These are phyloP conservation scores for Petrocephalus zakoni DNA, from an alignment of 2,113 vertebrate species.

Conservation along the genomic window DNA sequence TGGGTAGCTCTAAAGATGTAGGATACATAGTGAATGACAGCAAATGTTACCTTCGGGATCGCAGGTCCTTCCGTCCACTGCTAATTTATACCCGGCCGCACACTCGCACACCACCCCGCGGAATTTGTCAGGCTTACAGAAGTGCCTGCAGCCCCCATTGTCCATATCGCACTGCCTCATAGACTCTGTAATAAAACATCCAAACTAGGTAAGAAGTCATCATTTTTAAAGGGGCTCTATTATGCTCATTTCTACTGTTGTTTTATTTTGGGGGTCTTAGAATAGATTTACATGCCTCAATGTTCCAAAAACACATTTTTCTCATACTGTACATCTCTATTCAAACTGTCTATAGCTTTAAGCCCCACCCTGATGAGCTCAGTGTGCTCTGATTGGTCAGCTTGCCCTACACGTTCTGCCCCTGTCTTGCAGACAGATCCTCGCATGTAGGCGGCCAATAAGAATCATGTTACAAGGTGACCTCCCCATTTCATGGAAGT, in stretches of 20 bases:
- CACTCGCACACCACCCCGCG: slow-evolving; percentile 67
- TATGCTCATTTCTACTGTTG: background rate
- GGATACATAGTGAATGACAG: background rate
- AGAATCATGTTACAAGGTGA: background rate
- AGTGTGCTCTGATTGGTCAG: background rate
- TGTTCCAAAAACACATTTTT: background rate
- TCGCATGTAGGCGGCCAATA: background rate
- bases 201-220: background rate
- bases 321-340: background rate
- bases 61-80: slow-evolving; percentile 64
- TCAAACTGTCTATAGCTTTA: background rate
- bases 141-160: slow-evolving; percentile 85
- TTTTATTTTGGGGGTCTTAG: background rate
- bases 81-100: slow-evolving; percentile 71
- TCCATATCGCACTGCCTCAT: slow-evolving; percentile 57
- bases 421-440: background rate
- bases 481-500: background rate
- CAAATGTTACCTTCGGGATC: slow-evolving; percentile 65
- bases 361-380: background rate
- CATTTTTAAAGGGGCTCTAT: background rate
- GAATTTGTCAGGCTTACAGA: slow-evolving; percentile 55
- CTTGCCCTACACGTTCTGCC: background rate
- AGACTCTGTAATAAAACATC: slow-evolving; percentile 59
- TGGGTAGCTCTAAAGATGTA: background rate
- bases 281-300: background rate